Conservation (phyloP, 2,113 vertebrate genomes). For the Limnothrissa miodon region DNA sequence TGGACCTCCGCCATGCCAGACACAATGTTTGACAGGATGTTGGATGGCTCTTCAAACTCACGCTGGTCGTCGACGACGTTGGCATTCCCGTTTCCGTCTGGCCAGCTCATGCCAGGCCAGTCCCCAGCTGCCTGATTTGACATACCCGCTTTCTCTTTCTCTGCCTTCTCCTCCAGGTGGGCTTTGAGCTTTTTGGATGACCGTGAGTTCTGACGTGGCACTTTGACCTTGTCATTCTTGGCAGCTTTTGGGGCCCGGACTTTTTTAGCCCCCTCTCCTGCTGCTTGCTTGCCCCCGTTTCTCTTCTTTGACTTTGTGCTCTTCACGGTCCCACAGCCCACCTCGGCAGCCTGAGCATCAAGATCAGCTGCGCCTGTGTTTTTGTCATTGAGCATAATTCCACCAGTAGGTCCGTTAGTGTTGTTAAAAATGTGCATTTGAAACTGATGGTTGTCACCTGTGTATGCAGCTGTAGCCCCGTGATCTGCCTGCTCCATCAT, state of each 20-base stretch:
- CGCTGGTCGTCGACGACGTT: slow-evolving; percentile 94
- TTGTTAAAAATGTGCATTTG: slow-evolving; percentile 93
- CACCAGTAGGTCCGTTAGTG: slow-evolving; percentile 62
- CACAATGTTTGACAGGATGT: slow-evolving; percentile 98
- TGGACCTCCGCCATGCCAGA: slow-evolving; percentile 99
- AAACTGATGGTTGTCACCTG: slow-evolving; percentile 88
- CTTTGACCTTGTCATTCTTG: slow-evolving; percentile 90
- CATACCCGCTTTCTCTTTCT: slow-evolving; percentile 76
- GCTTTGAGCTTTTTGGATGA: slow-evolving; percentile 91
- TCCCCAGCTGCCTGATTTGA: slow-evolving; percentile 71
- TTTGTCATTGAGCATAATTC: slow-evolving; percentile 79
- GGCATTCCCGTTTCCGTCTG: slow-evolving; percentile 81
- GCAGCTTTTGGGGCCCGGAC: slow-evolving; percentile 82
- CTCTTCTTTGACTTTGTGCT: slow-evolving; percentile 91
- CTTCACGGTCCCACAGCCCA: slow-evolving; percentile 72
- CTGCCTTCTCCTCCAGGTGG: slow-evolving; percentile 74
- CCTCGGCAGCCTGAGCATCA: slow-evolving; percentile 81
- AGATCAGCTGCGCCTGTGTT: slow-evolving; percentile 77
- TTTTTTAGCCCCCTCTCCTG: slow-evolving; percentile 89
- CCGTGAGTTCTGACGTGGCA: slow-evolving; percentile 85
- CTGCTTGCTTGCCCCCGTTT: slow-evolving; percentile 82
- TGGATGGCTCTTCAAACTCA: slow-evolving; percentile 97
- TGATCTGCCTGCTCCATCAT: slow-evolving; percentile 81
- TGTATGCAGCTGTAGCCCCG: slow-evolving; percentile 80
- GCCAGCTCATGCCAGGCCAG: slow-evolving; percentile 82